phyloP scores from a whole-genome alignment of 1,140 invertebrate species.

The Hesperophylax magnus region DNA sequence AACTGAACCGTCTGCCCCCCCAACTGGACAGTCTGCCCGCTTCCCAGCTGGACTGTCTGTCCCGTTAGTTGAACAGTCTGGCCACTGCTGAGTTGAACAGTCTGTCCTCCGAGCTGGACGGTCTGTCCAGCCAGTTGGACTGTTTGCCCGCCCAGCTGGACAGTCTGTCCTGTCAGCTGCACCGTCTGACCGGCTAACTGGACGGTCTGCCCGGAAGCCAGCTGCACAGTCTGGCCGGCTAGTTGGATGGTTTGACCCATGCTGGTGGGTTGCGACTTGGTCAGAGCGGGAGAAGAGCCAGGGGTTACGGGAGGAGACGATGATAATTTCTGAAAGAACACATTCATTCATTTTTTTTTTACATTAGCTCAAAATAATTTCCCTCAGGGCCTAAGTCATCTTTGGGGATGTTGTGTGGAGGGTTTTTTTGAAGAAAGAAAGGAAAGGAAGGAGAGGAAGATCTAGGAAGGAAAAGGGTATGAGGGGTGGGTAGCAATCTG shows the following conservation, averaged over 20 bases:
- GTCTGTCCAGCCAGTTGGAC: conserved; percentile 52
- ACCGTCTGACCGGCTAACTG: conserved; percentile 52
- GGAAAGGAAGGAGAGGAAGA: too few species aligned
- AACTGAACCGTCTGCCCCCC: conserved; percentile 61
- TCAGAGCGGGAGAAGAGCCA: not conserved
- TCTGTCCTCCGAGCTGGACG: conserved; percentile 67
- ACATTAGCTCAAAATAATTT: too few species aligned
- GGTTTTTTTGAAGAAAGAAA: too few species aligned
- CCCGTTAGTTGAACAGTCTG: conserved; percentile 71
- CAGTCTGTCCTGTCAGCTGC: conserved; percentile 51
- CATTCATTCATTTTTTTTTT: too few species aligned
- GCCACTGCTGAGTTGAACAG: conserved; percentile 61
- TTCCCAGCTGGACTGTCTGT: conserved; percentile 63
- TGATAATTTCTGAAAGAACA: conserved; percentile 47
- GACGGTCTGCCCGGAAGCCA: conserved; percentile 52
- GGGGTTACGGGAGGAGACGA: conserved; percentile 46
- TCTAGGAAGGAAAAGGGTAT: too few species aligned
- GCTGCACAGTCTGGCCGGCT: conserved; percentile 51
- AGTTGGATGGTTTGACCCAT: conserved; percentile 47
- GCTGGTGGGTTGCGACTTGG: conserved; percentile 39
- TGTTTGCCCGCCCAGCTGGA: conserved; percentile 50
- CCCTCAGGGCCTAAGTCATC: too few species aligned
- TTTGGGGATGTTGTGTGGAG: too few species aligned
- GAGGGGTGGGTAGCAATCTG: too few species aligned
- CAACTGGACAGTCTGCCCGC: conserved; percentile 72